phyloP scores from a whole-genome alignment of 1,140 invertebrate genomes.

The Meloidogyne chitwoodi region DNA sequence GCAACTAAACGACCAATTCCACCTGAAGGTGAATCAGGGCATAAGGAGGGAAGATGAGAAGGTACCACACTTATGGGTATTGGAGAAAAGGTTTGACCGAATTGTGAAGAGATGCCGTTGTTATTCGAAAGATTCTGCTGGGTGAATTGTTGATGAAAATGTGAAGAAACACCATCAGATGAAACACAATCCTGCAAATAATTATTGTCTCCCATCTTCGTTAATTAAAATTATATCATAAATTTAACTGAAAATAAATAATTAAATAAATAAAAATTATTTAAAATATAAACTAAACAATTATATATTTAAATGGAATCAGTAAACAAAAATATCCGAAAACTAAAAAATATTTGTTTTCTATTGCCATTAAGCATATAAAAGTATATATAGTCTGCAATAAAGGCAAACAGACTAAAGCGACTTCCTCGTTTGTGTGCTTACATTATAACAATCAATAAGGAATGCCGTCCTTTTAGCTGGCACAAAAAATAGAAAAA shows the following conservation, averaged over 20 bases:
- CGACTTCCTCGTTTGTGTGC: not conserved
- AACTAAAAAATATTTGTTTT: no score
- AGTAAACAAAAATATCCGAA: no score
- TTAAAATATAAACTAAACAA: no score
- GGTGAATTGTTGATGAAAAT: not conserved
- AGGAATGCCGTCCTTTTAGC: not conserved
- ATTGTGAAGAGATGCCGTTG: not conserved
- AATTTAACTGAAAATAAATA: no score
- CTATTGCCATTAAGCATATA: no score
- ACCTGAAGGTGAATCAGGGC: not conserved
- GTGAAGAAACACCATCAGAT: not conserved
- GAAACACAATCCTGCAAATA: not conserved
- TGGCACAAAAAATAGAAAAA: not conserved
- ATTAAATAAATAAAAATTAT: no score
- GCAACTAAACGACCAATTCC: not conserved
- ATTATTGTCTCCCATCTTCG: not conserved
- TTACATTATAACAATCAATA: not conserved
- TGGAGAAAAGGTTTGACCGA: not conserved
- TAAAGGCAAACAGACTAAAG: no score
- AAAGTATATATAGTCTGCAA: no score
- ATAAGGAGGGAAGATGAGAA: not conserved
- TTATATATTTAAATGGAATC: no score
- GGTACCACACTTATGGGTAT: not conserved
- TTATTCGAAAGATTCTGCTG: not conserved
- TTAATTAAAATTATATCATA: no score